Conservation (phyloP, 2,113 vertebrate species). For the Phasianus colchicus region DNA sequence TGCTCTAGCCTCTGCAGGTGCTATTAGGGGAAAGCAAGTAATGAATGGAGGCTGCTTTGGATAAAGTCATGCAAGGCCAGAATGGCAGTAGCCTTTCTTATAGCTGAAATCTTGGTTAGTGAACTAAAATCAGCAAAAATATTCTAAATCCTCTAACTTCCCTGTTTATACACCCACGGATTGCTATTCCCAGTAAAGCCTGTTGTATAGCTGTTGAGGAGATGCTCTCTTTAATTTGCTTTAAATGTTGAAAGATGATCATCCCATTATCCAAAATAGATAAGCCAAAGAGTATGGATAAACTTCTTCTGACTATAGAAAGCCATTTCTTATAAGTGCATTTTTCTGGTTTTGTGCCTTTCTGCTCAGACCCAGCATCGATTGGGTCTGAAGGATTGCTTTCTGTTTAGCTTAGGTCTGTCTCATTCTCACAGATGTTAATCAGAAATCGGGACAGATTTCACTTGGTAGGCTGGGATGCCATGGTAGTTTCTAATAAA, state of each 20-base stretch:
- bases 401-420: not conserved
- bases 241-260: slow-evolving; percentile 42
- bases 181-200: slow-evolving; percentile 44
- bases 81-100: not conserved
- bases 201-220: slow-evolving; percentile 45
- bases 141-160: slow-evolving; percentile 8
- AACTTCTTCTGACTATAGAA: not conserved
- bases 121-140: slow-evolving; percentile 27
- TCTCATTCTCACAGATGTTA: not conserved
- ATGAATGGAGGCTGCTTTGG: not conserved
- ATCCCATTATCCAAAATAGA: slow-evolving; percentile 46
- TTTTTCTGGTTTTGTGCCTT: not conserved
- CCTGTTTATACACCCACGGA: slow-evolving; percentile 37
- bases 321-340: not conserved
- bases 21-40: not conserved
- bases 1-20: not conserved
- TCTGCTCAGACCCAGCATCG: not conserved
- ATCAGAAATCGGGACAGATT: not conserved
- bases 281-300: not conserved
- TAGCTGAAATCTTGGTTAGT: slow-evolving; percentile 10
- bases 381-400: not conserved
- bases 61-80: not conserved
- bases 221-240: slow-evolving; percentile 37
- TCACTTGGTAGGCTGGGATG: not conserved
- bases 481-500: not conserved